These are phyloP conservation scores for Gadopsis marmoratus DNA, from an alignment of 2,797 vertebrate genomes.

Conservation along the genomic window DNA sequence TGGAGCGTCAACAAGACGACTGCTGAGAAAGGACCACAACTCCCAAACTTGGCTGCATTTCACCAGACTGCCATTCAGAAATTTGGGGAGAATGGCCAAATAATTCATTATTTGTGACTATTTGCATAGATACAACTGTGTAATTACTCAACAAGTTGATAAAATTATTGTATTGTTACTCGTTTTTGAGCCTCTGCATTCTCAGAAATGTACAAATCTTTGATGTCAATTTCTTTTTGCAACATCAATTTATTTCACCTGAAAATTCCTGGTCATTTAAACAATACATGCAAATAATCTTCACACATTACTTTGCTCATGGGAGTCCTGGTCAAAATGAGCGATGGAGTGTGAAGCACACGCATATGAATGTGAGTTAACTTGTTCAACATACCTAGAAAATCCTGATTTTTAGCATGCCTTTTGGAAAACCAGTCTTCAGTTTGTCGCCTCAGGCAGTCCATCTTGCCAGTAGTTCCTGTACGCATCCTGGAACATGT, in stretches of 20 bases:
- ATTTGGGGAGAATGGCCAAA: neutral
- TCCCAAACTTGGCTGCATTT: neutral
- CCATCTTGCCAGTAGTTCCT: conserved; percentile 86
- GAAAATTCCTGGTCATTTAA: conserved; percentile 21
- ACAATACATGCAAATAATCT: conserved; percentile 24
- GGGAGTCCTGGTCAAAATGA: conserved; percentile 6
- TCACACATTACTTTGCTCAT: conserved; percentile 12
- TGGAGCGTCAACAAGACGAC: conserved; percentile 78
- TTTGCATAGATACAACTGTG: neutral
- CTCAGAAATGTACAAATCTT: neutral
- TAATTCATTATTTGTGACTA: neutral
- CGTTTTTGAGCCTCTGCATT: neutral
- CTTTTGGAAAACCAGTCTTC: neutral
- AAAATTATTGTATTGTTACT: neutral
- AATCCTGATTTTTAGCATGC: neutral
- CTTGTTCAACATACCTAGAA: conserved; percentile 29
- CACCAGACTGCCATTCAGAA: neutral
- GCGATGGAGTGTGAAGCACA: conserved; percentile 20
- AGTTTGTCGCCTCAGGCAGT: neutral
- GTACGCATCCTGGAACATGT: conserved; percentile 92
- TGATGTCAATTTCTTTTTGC: conserved; percentile 13
- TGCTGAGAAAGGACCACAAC: conserved; percentile 42
- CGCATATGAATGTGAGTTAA: conserved; percentile 27
- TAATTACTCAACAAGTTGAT: neutral
- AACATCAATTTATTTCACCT: conserved; percentile 55